These are phyloP conservation scores for Erithacus rubecula DNA, from an alignment of 2,797 vertebrate genomes.

Conservation along the genomic window DNA sequence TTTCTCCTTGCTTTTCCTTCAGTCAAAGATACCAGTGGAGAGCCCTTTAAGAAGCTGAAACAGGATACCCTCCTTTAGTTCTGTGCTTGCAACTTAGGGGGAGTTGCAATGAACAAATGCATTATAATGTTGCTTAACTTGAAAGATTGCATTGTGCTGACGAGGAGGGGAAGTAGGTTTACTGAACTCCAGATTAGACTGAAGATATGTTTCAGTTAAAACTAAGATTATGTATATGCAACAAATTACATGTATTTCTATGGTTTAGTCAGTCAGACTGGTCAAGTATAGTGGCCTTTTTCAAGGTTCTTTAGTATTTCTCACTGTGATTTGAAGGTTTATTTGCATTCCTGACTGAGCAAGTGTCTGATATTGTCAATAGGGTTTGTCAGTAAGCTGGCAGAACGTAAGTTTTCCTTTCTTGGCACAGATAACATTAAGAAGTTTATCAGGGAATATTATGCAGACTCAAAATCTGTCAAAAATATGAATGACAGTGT, in stretches of 20 bases:
- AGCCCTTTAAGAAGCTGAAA: background rate
- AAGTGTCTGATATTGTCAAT: conserved; percentile 8
- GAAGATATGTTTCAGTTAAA: background rate
- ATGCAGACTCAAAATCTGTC: conserved; percentile 58
- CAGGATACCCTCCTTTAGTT: background rate
- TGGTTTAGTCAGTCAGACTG: background rate
- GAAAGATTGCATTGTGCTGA: background rate
- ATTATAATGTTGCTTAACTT: background rate
- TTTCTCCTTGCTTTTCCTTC: background rate
- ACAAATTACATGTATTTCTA: background rate
- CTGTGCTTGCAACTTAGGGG: background rate
- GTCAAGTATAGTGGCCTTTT: background rate
- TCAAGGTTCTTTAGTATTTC: background rate
- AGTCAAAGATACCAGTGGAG: background rate
- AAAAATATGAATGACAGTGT: conserved; percentile 46
- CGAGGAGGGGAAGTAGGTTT: background rate
- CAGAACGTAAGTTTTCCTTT: conserved; percentile 40
- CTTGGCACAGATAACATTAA: conserved; percentile 41
- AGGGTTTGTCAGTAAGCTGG: conserved; percentile 49
- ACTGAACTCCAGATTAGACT: background rate
- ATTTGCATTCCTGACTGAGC: conserved; percentile 35
- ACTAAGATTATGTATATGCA: background rate
- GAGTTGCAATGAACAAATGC: background rate
- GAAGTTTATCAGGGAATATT: conserved; percentile 48
- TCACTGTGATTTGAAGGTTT: background rate